Conservation (phyloP, 1,140 invertebrate species). For the Lineus longissimus region DNA sequence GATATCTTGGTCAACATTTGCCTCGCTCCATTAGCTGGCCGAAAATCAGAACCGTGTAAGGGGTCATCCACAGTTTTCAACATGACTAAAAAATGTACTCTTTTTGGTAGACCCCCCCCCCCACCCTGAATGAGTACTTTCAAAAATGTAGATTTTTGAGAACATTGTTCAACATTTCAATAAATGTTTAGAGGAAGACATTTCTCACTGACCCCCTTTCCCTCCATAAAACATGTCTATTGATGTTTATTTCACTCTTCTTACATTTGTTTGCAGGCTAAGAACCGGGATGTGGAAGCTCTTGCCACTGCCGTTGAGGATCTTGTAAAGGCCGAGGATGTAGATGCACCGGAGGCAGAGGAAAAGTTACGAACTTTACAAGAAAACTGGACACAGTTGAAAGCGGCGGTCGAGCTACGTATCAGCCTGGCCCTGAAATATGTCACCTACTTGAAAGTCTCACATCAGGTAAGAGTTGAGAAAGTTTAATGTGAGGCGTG, state of each 20-base stretch:
- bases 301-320: conserved; percentile 62
- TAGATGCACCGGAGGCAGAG: conserved; percentile 60
- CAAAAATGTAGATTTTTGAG: no score
- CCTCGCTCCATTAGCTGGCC: no score
- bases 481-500: background rate
- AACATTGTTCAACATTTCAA: no score
- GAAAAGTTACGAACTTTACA: conserved; percentile 43
- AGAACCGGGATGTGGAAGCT: conserved; percentile 65
- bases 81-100: no score
- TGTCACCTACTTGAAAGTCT: conserved; percentile 70
- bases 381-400: conserved; percentile 63
- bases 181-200: no score
- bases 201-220: background rate
- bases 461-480: conserved; percentile 56
- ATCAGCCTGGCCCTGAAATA: conserved; percentile 63
- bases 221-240: background rate
- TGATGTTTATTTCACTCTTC: background rate
- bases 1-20: no score
- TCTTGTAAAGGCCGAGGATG: conserved; percentile 66
- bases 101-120: no score
- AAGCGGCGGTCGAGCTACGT: conserved; percentile 63
- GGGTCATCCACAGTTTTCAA: no score
- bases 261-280: conserved; percentile 57
- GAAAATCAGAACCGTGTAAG: no score
- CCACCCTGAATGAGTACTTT: no score